These are phyloP conservation scores for Pseudomyrmex pallidus DNA, from an alignment of 1,140 invertebrate genomes.

Conservation along the genomic window DNA sequence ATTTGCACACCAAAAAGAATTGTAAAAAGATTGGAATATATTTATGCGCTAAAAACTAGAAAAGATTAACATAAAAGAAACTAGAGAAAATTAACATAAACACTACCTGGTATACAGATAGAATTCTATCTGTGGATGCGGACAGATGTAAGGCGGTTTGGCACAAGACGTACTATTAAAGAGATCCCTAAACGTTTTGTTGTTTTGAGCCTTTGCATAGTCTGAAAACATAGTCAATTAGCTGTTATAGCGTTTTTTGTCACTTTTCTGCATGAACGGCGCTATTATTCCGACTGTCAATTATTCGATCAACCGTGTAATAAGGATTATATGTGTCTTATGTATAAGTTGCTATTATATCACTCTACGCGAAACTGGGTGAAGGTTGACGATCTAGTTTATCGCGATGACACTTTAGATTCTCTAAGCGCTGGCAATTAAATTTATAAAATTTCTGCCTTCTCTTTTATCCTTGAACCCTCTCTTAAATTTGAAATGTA, in stretches of 20 bases:
- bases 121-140: conserved; percentile 92
- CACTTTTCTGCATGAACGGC: not conserved
- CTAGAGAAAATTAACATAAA: not conserved
- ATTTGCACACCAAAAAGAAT: too few species aligned
- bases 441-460: not conserved
- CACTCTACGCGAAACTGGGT: conserved; percentile 47
- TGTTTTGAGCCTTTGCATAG: conserved; percentile 78
- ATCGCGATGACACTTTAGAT: not conserved
- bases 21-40: too few species aligned
- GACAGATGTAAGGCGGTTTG: conserved; percentile 91
- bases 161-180: conserved; percentile 93
- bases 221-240: conserved; percentile 66
- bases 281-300: not conserved
- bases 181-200: conserved; percentile 87
- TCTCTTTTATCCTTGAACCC: not conserved
- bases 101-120: conserved; percentile 92
- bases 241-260: not conserved
- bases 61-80: conserved; percentile 12
- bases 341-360: not conserved
- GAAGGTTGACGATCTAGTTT: conserved; percentile 56
- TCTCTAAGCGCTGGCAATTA: not conserved
- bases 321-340: not conserved
- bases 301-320: not conserved
- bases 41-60: too few species aligned
- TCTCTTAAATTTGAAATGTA: not conserved